Percentiles rank a stretch among this genome's conserved stretches.
Conservation (phyloP, 2,888 invertebrate genomes). For the Caenorhabditis wallacei region DNA sequence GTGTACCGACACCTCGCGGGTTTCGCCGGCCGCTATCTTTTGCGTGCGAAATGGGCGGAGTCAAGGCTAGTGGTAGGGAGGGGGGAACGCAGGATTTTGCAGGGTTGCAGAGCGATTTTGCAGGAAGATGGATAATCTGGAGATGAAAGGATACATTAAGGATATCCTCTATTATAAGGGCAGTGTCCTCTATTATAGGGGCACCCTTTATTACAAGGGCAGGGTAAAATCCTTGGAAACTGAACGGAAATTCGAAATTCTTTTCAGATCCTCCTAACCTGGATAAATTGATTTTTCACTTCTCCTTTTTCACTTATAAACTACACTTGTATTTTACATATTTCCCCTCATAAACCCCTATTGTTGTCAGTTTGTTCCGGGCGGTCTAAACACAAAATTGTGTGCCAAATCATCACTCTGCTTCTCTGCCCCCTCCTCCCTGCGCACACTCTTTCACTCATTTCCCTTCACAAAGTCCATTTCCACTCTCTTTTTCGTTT, state of each 20-base stretch:
- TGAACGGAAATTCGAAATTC: too few relatives aligned
- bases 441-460: neutral
- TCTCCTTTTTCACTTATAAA: too few relatives aligned
- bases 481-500: conserved; percentile 32
- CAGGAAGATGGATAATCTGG: too few relatives aligned
- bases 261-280: too few relatives aligned
- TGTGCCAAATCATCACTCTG: conserved; percentile 43
- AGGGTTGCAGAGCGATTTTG: neutral
- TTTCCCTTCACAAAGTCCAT: conserved; percentile 16
- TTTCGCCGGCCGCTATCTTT: conserved; percentile 29
- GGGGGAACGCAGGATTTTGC: neutral
- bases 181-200: too few relatives aligned
- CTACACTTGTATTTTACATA: too few relatives aligned
- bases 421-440: conserved; percentile 17
- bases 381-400: conserved; percentile 47
- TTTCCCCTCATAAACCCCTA: conserved; percentile 1
- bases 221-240: too few relatives aligned
- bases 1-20: conserved; percentile 38
- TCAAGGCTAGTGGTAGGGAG: neutral
- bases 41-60: conserved; percentile 32
- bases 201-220: too few relatives aligned
- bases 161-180: too few relatives aligned
- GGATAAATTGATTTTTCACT: too few relatives aligned
- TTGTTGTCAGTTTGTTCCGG: neutral
- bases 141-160: too few relatives aligned